These are phyloP conservation scores for Prolemur simus DNA, from an alignment of 2,113 vertebrate species.

Conservation along the genomic window DNA sequence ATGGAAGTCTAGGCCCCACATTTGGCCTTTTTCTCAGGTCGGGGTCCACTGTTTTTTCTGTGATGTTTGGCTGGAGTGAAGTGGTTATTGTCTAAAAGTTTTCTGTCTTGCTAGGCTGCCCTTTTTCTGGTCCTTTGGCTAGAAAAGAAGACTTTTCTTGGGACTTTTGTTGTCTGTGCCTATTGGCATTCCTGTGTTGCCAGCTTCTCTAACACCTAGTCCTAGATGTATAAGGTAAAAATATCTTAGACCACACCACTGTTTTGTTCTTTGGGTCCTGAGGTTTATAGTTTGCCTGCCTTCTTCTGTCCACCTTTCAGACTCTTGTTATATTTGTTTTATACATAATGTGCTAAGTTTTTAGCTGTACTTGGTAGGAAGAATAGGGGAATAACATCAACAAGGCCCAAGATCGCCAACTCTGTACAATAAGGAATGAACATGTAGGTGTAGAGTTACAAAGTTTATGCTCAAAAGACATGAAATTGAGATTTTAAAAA, in stretches of 20 bases:
- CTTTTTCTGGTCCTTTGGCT: not conserved
- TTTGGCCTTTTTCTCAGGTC: not conserved
- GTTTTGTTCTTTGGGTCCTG: not conserved
- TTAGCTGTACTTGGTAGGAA: not conserved
- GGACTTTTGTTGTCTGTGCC: not conserved
- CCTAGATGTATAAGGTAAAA: not conserved
- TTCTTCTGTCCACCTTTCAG: not conserved
- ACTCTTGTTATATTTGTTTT: not conserved
- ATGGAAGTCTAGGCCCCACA: not conserved
- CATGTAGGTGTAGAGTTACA: not conserved
- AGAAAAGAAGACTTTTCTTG: not conserved
- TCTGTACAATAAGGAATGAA: not conserved
- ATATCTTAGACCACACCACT: not conserved
- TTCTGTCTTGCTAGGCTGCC: not conserved
- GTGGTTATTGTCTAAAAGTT: not conserved
- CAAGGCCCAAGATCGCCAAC: not conserved
- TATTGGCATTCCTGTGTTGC: not conserved
- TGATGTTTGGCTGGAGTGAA: not conserved
- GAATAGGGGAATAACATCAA: not conserved
- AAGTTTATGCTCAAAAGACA: not conserved
- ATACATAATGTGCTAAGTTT: not conserved
- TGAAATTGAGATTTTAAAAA: not conserved
- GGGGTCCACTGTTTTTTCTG: not conserved
- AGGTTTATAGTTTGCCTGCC: not conserved
- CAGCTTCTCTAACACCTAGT: not conserved